These are phyloP conservation scores for Steinernema hermaphroditum DNA, from an alignment of 2,888 invertebrate species.

Conservation along the genomic window DNA sequence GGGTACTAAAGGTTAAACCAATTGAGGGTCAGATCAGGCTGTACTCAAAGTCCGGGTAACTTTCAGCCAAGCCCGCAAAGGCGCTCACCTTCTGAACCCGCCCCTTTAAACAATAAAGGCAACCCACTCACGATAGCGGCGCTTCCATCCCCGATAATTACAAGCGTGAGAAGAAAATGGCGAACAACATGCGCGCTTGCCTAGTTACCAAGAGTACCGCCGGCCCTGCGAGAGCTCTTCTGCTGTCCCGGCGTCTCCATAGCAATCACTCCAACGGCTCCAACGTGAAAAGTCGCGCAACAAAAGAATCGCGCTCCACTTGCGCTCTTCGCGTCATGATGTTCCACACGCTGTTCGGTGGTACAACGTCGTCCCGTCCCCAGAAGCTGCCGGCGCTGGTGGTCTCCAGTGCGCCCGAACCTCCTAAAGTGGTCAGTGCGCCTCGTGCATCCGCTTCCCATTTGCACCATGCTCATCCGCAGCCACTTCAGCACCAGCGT, in stretches of 20 bases:
- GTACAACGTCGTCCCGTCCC: not conserved
- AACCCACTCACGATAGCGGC: too few relatives aligned
- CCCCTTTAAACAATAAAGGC: too few relatives aligned
- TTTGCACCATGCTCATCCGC: not conserved
- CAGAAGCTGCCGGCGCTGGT: not conserved
- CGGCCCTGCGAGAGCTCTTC: not conserved
- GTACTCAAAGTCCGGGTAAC: too few relatives aligned
- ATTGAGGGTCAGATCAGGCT: too few relatives aligned
- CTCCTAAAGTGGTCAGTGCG: not conserved
- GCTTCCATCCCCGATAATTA: too few relatives aligned
- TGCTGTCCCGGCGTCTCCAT: conserved; percentile 17
- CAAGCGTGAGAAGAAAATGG: not conserved
- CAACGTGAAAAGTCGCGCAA: too few relatives aligned
- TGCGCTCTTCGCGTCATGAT: not conserved
- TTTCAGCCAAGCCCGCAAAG: too few relatives aligned
- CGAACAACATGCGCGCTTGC: not conserved
- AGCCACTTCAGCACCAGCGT: not conserved
- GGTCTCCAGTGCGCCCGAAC: not conserved
- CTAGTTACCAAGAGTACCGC: not conserved
- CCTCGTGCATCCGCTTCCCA: not conserved
- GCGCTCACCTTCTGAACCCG: too few relatives aligned
- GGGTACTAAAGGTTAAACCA: too few relatives aligned
- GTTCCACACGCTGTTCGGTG: conserved; percentile 18
- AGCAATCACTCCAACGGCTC: too few relatives aligned
- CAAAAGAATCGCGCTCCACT: not conserved